Percentiles rank a stretch among this genome's conserved stretches.
These are phyloP conservation scores for Acrobasis suavella DNA, from an alignment of 2,888 invertebrate genomes.

Conservation along the genomic window DNA sequence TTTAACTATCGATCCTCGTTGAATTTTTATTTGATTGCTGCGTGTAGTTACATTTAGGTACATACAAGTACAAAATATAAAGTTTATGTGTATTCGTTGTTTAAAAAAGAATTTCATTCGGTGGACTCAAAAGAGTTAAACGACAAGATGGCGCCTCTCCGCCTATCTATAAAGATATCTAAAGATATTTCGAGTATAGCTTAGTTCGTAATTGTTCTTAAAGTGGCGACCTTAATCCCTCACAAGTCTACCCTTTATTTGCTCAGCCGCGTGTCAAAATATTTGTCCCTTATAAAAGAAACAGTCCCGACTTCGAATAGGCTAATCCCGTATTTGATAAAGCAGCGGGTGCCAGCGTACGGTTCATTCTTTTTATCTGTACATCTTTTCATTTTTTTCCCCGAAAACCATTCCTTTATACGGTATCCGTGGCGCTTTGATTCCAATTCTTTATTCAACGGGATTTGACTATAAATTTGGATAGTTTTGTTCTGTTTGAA, in stretches of 20 bases:
- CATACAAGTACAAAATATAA: not conserved
- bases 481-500: slow-evolving; percentile 78
- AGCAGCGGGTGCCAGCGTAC: slow-evolving; percentile 79
- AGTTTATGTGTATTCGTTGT: not conserved
- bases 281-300: slow-evolving; percentile 68
- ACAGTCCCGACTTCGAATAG: slow-evolving; percentile 58
- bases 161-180: slow-evolving; percentile 7
- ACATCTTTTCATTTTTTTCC: slow-evolving; percentile 64
- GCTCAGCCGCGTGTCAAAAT: slow-evolving; percentile 70
- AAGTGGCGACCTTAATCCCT: slow-evolving; percentile 60
- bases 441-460: slow-evolving; percentile 78
- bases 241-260: slow-evolving; percentile 58
- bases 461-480: slow-evolving; percentile 74
- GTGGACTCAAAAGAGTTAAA: not conserved
- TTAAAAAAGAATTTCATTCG: not conserved
- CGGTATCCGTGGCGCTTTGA: slow-evolving; percentile 75
- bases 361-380: slow-evolving; percentile 67
- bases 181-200: slow-evolving; percentile 35
- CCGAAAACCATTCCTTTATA: slow-evolving; percentile 63
- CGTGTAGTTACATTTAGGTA: too few species aligned
- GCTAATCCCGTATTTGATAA: slow-evolving; percentile 78
- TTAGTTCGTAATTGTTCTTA: slow-evolving; percentile 49
- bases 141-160: slow-evolving; percentile 24
- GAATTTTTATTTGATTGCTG: too few species aligned
- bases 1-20: too few species aligned